phyloP scores from a whole-genome alignment of 2,113 vertebrate species.

The Scortum barcoo region DNA sequence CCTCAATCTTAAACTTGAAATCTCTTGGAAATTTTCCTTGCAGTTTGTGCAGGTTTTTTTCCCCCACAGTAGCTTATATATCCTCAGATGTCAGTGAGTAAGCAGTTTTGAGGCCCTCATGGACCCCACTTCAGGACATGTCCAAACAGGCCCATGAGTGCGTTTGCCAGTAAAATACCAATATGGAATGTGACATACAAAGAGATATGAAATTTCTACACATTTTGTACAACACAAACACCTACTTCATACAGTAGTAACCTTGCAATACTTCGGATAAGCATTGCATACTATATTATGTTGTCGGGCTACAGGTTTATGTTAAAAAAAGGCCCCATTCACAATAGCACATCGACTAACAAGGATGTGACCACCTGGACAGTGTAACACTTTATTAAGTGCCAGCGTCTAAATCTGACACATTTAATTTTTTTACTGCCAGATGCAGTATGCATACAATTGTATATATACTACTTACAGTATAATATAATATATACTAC shows the following conservation, averaged over 20 bases:
- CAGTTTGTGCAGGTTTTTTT: background rate
- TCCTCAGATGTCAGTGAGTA: background rate
- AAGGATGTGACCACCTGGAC: too few species aligned
- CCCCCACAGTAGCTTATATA: background rate
- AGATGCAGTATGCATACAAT: too few species aligned
- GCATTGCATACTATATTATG: background rate
- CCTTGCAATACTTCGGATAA: background rate
- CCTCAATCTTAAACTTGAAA: background rate
- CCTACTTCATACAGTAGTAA: too few species aligned
- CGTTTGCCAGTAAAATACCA: background rate
- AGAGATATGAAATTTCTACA: background rate
- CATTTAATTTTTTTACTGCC: too few species aligned
- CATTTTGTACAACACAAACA: too few species aligned
- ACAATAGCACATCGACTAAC: too few species aligned
- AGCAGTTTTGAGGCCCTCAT: background rate
- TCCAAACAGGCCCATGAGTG: slow-evolving; percentile 1
- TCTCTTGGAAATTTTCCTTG: background rate
- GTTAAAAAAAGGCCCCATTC: too few species aligned
- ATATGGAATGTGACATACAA: background rate
- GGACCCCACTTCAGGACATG: background rate
- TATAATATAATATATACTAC: too few species aligned
- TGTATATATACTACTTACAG: too few species aligned
- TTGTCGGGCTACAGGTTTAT: background rate
- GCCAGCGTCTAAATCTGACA: background rate
- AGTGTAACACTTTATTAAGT: too few species aligned